These are phyloP conservation scores for Leptestheria dahalacensis DNA, from an alignment of 1,140 invertebrate species.

Conservation along the genomic window DNA sequence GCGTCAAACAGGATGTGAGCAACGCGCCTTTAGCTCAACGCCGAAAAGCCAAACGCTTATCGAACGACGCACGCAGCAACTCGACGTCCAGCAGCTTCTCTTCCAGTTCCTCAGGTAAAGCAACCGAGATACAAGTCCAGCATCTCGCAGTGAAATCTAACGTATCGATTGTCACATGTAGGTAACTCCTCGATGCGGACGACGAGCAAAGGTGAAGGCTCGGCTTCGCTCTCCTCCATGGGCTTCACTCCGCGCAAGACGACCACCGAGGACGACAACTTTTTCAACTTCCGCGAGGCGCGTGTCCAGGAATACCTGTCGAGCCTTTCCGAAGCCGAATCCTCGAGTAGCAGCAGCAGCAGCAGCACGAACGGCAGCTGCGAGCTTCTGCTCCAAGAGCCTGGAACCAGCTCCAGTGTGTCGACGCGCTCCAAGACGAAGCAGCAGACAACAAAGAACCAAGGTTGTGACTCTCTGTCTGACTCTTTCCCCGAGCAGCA, in stretches of 20 bases:
- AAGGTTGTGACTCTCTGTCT: background rate
- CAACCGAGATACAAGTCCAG: no score
- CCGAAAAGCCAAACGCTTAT: slow-evolving; percentile 42
- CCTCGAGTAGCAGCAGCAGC: background rate
- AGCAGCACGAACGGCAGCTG: background rate
- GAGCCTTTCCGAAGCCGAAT: slow-evolving; percentile 27
- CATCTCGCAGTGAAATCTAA: background rate
- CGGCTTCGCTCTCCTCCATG: slow-evolving; percentile 18
- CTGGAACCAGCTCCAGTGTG: background rate
- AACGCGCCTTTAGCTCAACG: slow-evolving; percentile 54
- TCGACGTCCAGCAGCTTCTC: slow-evolving; percentile 32
- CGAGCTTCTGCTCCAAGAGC: background rate
- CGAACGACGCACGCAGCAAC: slow-evolving; percentile 30
- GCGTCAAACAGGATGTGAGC: slow-evolving; percentile 36
- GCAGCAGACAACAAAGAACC: background rate
- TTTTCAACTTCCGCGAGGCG: slow-evolving; percentile 39
- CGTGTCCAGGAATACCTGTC: slow-evolving; percentile 37
- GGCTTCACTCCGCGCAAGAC: slow-evolving; percentile 16
- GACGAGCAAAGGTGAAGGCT: slow-evolving; percentile 22
- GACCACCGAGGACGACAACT: slow-evolving; percentile 23
- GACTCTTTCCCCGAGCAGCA: background rate
- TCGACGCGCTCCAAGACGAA: background rate
- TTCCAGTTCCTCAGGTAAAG: slow-evolving; percentile 29
- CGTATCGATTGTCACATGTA: slow-evolving; percentile 6
- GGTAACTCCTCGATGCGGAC: slow-evolving; percentile 24